Percentiles rank a stretch among this genome's conserved stretches.
These are phyloP conservation scores for Hucho hucho DNA, from an alignment of 2,113 vertebrate species.

Conservation along the genomic window DNA sequence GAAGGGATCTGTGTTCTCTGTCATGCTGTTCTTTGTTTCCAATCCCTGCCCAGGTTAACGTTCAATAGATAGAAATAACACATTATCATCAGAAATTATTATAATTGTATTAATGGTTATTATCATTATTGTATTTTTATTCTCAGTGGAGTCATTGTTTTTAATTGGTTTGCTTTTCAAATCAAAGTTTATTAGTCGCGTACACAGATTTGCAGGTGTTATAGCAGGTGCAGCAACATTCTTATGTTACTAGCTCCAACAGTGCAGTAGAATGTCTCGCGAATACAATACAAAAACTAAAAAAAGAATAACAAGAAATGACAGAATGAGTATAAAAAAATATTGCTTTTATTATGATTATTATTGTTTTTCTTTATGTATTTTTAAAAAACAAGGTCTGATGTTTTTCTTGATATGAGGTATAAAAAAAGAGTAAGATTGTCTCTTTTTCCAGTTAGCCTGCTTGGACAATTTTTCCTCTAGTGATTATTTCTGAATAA, in stretches of 20 bases:
- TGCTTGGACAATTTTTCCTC: conserved; percentile 44
- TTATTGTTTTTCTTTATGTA: no score
- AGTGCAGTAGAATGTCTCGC: no score
- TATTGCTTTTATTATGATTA: no score
- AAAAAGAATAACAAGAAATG: no score
- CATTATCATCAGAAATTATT: conserved; percentile 2
- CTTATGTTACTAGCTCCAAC: no score
- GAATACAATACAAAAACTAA: no score
- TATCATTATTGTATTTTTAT: conserved; percentile 37
- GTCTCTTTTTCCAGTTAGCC: conserved; percentile 30
- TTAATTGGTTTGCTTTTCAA: conserved; percentile 10
- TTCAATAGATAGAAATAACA: conserved; percentile 24
- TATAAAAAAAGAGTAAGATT: conserved; percentile 28
- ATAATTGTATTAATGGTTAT: conserved; percentile 35
- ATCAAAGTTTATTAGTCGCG: no score
- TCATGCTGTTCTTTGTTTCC: neutral
- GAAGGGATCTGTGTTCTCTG: neutral
- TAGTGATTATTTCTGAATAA: conserved; percentile 68
- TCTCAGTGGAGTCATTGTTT: conserved; percentile 31
- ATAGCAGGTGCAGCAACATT: no score
- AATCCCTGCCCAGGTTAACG: conserved; percentile 10
- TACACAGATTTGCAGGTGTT: no score
- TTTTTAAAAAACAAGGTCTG: conserved; percentile 8
- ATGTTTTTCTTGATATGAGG: conserved; percentile 41
- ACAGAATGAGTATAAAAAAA: no score